phyloP scores from a whole-genome alignment of 2,113 vertebrate species.

The Cynoglossus semilaevis region DNA sequence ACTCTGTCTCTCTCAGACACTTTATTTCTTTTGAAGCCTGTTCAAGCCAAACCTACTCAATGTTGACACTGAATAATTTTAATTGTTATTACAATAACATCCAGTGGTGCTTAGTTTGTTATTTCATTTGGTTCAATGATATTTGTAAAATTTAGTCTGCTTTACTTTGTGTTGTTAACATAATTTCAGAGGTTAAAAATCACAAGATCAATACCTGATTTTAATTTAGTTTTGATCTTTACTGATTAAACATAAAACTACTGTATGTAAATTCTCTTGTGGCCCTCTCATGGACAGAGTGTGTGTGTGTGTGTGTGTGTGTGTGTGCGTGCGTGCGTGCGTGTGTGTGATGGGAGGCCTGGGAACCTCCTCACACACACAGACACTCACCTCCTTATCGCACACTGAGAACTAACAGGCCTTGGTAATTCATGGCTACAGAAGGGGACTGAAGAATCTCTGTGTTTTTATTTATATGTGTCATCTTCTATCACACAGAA shows the following conservation, averaged over 20 bases:
- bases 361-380: constrained; percentile 37
- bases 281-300: constrained; percentile 24
- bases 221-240: too few species aligned
- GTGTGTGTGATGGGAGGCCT: constrained; percentile 52
- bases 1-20: not conserved
- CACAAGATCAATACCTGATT: too few species aligned
- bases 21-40: not conserved
- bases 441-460: constrained; percentile 18
- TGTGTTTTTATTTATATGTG: constrained; percentile 9
- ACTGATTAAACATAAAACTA: not conserved
- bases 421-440: constrained; percentile 32
- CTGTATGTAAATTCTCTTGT: not conserved
- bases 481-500: not conserved
- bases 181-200: too few species aligned
- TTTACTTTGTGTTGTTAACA: too few species aligned
- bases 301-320: constrained; percentile 54
- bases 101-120: too few species aligned
- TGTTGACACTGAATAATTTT: not conserved
- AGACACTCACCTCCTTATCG: constrained; percentile 25
- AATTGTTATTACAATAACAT: too few species aligned
- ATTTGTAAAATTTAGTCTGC: too few species aligned
- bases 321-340: constrained; percentile 65
- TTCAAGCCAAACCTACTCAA: not conserved
- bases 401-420: constrained; percentile 21
- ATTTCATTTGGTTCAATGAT: too few species aligned